phyloP scores from a whole-genome alignment of 2,797 vertebrate genomes.

The Gymnopithys bicolor region DNA sequence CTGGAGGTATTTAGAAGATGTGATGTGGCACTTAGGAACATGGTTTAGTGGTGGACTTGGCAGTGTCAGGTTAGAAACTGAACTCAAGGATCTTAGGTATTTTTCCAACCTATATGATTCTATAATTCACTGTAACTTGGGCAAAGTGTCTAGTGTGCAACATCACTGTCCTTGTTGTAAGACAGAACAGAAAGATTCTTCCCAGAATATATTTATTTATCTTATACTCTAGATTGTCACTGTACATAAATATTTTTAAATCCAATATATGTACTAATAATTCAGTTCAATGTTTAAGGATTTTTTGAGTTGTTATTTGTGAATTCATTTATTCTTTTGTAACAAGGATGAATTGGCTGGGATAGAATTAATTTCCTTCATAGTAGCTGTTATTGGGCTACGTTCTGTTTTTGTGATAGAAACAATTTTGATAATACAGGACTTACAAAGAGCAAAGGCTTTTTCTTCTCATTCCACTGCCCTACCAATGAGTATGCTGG shows the following conservation, averaged over 20 bases:
- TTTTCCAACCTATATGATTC: not conserved
- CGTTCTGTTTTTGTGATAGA: not conserved
- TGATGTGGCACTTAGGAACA: not conserved
- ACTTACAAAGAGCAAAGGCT: not conserved
- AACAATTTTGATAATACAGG: not conserved
- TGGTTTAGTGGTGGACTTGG: not conserved
- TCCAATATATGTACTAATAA: not conserved
- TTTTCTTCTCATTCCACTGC: not conserved
- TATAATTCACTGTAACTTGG: not conserved
- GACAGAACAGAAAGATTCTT: not conserved
- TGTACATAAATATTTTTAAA: not conserved
- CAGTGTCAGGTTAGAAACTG: not conserved
- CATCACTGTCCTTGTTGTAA: not conserved
- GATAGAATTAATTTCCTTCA: not conserved
- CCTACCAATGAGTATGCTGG: not conserved
- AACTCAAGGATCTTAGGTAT: not conserved
- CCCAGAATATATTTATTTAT: not conserved
- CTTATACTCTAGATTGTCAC: not conserved
- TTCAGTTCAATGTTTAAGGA: not conserved
- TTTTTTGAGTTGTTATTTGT: not conserved
- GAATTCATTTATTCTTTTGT: not conserved
- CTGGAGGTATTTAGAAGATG: not conserved
- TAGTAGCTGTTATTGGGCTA: not conserved
- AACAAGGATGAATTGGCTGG: not conserved
- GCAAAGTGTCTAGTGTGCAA: not conserved